Base-by-base conservation (phyloP, 2,797 vertebrate species). In the Stomatorhinus walkeri region DNA sequence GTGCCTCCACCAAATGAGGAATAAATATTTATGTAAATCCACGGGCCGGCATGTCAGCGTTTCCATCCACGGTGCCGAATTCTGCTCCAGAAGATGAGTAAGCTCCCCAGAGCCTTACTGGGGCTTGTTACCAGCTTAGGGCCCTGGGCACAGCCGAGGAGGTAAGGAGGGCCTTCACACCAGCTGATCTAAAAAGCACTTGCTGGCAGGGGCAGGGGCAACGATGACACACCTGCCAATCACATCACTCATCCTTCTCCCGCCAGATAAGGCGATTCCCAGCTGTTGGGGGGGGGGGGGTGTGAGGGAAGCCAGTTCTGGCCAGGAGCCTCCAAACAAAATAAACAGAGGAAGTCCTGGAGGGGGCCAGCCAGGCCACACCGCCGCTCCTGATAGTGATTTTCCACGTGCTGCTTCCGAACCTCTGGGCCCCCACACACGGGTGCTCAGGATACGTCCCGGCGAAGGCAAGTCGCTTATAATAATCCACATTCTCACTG, bases 1-100 rank as follows among this genome's bases (percentile, higher is more conserved):
- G 43, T 14, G 8, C 4, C 79, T 43, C 22, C 85, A 87, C 52
- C 4, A 59, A 87, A 36, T 40, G 49, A 40, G 28, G 22, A 40
- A 87, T 87, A 56, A 87, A 86, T 86, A 52, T 52, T 52, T 19
- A 87, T 87, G 85, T 19, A 54, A 56, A 56, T 54, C 49, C 49
- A 84, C 1, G 22, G 9, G 8, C n/a, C 81, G 12, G 8, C 22
- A 9, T 22, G 48, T 84, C 43, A 40, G 19, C 51, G 24, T 56
- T 59, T 36, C 49, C 85, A 19, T n/a, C 43, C 16, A 16, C 28
- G 54, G 61, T 1, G 14, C 51, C 24, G 24, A 87, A 88, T 88
- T 87, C 52, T 89, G 88, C 49, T 43, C 87, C 64, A 48, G 88
- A 83, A 59, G 85, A 87, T 87, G 83, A 89, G 89, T 85, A 16